Base-by-base conservation (phyloP, 2,797 vertebrate genomes). In the Peromyscus aztecus region DNA sequence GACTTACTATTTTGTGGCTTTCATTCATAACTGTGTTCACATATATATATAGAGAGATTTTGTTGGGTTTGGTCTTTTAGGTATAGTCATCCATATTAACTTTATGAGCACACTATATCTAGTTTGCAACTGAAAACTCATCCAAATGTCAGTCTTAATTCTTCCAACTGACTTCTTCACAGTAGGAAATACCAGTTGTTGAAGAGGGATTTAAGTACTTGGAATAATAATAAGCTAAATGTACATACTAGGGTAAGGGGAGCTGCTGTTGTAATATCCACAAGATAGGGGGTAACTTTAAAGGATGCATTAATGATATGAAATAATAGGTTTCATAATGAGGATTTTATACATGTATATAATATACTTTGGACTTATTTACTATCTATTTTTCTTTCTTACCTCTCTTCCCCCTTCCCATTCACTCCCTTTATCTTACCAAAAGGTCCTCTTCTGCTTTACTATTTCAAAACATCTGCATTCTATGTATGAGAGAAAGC, bases 171-270 rank as follows among this genome's bases (percentile, higher is more conserved):
- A 73, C 40, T 95, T 95, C 52, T 80, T 46, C 34, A 71, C 2
- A 85, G 31, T 94, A 90, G 57, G 34, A 88, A 85, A 92, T 55
- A 59, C 46, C 59, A 52, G n/a, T 75, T 63, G 34, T 6, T 87
- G 57, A 83, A 84, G 73, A 55, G 10, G 27, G 82, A 92, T 83
- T 65, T 87, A 81, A 57, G 69, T 6, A 84, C 21, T 94, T n/a
- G 31, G n/a, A 57, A 82, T 90, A 78, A 40, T 65, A 78, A 81
- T 16, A 63, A 80, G 16, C 9, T 94, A 76, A 89, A 93, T n/a
- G 37, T 43, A 6, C 27, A 90, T 59, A 31, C 23, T 85, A 19
- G 27, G 6, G 1, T 81, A 85, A 81, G 14, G 57, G 37, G 3
- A 71, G 9, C 27, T 91, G 2, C 29, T 94, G 11, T 12, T 29